Percentiles rank a stretch among this genome's conserved stretches.
phyloP scores from a whole-genome alignment of 1,140 invertebrate species.

The Drosophila pallidifrons region DNA sequence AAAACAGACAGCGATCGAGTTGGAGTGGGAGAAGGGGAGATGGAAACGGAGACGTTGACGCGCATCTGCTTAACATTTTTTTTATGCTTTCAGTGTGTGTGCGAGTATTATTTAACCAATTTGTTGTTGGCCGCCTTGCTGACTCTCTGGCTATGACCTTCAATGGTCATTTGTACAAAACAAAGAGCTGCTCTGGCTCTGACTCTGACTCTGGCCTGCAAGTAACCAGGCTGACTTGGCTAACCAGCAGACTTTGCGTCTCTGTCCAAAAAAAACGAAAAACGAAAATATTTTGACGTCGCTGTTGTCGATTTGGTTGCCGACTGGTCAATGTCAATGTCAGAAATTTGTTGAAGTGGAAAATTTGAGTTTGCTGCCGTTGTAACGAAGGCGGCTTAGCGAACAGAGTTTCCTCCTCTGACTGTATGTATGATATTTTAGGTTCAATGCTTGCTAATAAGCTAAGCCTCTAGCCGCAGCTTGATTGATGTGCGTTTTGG shows the following conservation, averaged over 20 bases:
- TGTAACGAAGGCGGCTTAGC: constrained; percentile 40
- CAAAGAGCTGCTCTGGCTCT: constrained; percentile 47
- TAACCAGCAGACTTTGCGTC: constrained; percentile 54
- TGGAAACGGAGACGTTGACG: constrained; percentile 11
- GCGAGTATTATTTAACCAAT: constrained; percentile 72
- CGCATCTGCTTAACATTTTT: constrained; percentile 61
- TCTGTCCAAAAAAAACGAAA: constrained; percentile 40
- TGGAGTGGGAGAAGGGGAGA: constrained; percentile 1
- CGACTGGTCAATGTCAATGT: constrained; percentile 79
- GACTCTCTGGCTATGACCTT: constrained; percentile 65
- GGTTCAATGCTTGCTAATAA: constrained; percentile 54
- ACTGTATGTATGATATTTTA: constrained; percentile 41
- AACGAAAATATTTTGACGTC: constrained; percentile 74
- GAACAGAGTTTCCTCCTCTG: constrained; percentile 40
- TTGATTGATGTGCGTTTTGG: constrained; percentile 74
- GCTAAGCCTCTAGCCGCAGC: constrained; percentile 33
- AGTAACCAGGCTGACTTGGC: constrained; percentile 12
- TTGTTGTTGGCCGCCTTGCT: constrained; percentile 61
- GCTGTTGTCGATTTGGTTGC: constrained; percentile 63
- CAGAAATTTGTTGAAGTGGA: constrained; percentile 78
- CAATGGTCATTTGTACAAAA: constrained; percentile 77
- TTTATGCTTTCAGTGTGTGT: constrained; percentile 14
- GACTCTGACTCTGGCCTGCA: constrained; percentile 21
- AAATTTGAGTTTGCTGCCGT: constrained; percentile 51
- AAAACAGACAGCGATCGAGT: constrained; percentile 2